A percentile compares a stretch with the other conserved stretches of the same genome.
Evolutionary conservation across 92 coral and sea anemone genomes (phyloP).

Genomic region (Parazoanthus darwini): DNA sequence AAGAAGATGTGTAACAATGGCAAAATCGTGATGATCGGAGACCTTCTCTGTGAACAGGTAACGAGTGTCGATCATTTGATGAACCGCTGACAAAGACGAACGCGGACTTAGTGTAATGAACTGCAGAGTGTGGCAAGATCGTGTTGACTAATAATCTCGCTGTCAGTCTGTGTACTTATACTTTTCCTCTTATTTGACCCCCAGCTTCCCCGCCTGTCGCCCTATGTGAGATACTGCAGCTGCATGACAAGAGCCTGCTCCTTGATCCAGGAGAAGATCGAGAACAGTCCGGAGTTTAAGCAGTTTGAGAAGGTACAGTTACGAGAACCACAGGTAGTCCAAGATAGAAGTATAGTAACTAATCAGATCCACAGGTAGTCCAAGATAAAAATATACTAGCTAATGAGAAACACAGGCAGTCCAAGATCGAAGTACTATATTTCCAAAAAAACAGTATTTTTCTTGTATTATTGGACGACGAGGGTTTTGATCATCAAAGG

Average conservation of each 20-base stretch:
- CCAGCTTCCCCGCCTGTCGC: slow-evolving; percentile 89
- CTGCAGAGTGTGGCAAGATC: background rate
- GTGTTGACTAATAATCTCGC: background rate
- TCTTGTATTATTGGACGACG: too few relatives aligned
- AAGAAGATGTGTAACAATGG: slow-evolving; percentile 90
- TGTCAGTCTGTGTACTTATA: background rate
- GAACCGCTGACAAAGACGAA: background rate
- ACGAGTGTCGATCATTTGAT: background rate
- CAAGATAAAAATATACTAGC: too few relatives aligned
- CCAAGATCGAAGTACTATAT: too few relatives aligned
- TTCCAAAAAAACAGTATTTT: too few relatives aligned
- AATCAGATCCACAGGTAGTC: too few relatives aligned
- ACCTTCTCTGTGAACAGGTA: slow-evolving; percentile 97
- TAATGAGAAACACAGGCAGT: too few relatives aligned
- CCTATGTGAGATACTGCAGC: slow-evolving; percentile 96
- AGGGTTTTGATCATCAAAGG: too few relatives aligned
- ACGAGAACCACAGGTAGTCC: background rate
- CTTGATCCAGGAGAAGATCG: slow-evolving; percentile 81
- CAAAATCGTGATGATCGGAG: slow-evolving; percentile 81
- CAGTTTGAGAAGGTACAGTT: slow-evolving; percentile 88
- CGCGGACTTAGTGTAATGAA: background rate
- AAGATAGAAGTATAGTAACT: background rate
- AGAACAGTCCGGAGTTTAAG: slow-evolving; percentile 86
- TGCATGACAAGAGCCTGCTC: slow-evolving; percentile 94
- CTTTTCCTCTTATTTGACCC: slow-evolving; percentile 1